Conservation (phyloP, 2,113 vertebrate species). For the Lepus timidus region DNA sequence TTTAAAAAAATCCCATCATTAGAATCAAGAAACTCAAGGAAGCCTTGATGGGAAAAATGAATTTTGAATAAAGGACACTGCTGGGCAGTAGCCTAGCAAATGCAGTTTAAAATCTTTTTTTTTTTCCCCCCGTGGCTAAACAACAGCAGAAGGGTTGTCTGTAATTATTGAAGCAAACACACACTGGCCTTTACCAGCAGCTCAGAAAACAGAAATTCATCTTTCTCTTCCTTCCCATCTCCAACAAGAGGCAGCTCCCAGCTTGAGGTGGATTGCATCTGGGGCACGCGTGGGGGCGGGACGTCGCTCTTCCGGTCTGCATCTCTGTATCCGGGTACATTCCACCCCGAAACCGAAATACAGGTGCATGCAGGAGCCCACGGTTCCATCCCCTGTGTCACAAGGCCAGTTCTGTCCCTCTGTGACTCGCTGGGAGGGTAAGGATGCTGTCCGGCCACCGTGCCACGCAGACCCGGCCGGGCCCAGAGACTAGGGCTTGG, state of each 20-base stretch:
- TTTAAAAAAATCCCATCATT: background rate
- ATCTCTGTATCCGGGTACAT: background rate
- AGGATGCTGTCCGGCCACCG: background rate
- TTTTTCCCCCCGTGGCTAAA: background rate
- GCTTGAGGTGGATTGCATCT: accelerated
- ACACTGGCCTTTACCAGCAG: accelerated
- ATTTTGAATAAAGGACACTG: accelerated
- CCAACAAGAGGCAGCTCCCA: background rate
- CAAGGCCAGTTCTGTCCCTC: accelerated
- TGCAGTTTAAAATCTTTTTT: background rate
- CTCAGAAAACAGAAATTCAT: background rate
- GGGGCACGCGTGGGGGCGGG: background rate
- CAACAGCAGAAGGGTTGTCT: background rate
- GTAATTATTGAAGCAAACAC: background rate
- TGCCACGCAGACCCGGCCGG: accelerated
- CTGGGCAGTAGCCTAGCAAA: background rate
- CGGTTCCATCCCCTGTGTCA: background rate
- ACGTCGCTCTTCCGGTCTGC: background rate
- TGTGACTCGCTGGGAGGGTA: background rate
- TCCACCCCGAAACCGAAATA: background rate
- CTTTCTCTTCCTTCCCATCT: background rate
- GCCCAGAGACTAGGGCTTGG: background rate
- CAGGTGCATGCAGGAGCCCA: background rate
- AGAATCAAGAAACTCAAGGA: background rate
- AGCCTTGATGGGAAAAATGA: background rate